Base-by-base conservation (phyloP, 2,888 invertebrate species). In the Lepidocyrtoides sp. region DNA sequence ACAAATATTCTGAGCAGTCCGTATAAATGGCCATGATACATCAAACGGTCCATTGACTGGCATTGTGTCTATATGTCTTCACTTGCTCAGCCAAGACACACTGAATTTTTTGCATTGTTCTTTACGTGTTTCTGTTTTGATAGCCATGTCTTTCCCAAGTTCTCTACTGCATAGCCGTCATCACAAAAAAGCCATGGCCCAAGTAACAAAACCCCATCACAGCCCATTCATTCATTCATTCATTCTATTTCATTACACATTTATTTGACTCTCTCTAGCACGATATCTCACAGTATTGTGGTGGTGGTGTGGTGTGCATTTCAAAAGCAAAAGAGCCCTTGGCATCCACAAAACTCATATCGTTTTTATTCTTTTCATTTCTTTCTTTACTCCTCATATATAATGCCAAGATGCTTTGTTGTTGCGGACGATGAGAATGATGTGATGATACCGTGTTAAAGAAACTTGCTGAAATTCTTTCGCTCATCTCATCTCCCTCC, bases 11-110 rank as follows among this genome's bases (percentile, higher is more conserved):
- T 12, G 26, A 51, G 29, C 48, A 44, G 14, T 48, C 26, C 26
- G 23, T 75, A 36, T 48, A 44, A 63, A 87, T 60, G 77, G 63
- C 86, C 86, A 87, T 63, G 86, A 87, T 77, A 63, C 85, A 36
- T 60, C 63, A 77, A 87, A 87, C 77, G 86, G 86, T 87, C 86
- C 86, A 87, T 87, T 87, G 86, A 48, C 44, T 87, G 86, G 32
- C 86, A 63, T 60, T 77, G 60, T 29, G 14, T 57, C n/a, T 17
- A 5, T 54, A 32, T 69, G 32, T 44, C 48, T 84, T 69, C 54
- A 79, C 32, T 29, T 48, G 36, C 14, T 51, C n/a, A 41, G n/a
- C 20, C 36, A 36, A 36, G 26, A 41, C 36, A 23, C 57, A 75
- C 23, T 17, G 17, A 14, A n/a, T 48, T 75, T 69, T 75, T 66